Percentiles rank a stretch among this genome's conserved stretches.
phyloP scores from a whole-genome alignment of 2,888 invertebrate genomes.

The Sabatieria punctata region DNA sequence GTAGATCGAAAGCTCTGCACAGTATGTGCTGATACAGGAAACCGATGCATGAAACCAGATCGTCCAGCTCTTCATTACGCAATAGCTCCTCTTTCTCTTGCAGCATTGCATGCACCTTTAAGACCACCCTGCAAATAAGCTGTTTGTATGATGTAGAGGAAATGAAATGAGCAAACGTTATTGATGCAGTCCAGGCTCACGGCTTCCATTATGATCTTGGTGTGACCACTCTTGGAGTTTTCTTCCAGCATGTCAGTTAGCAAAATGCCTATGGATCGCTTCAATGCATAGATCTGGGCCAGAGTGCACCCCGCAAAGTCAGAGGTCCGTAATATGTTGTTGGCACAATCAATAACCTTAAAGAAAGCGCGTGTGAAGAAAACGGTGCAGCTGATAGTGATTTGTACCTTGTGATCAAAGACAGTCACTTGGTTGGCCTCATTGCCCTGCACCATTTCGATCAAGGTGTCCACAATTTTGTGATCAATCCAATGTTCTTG shows the following conservation, averaged over 20 bases:
- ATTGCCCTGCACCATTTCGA: slow-evolving; percentile 6
- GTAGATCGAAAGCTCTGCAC: slow-evolving; percentile 30
- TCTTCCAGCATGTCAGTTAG: slow-evolving; percentile 30
- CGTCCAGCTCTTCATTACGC: not conserved
- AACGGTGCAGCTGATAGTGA: too few relatives aligned
- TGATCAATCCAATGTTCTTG: not conserved
- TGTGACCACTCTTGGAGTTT: slow-evolving; percentile 21
- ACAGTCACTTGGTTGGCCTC: slow-evolving; percentile 1
- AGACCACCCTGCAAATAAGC: too few relatives aligned
- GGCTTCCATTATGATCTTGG: slow-evolving; percentile 29
- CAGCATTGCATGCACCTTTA: too few relatives aligned
- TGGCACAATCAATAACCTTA: slow-evolving; percentile 30
- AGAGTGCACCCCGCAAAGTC: slow-evolving; percentile 24
- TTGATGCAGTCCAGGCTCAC: slow-evolving; percentile 27
- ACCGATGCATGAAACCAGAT: slow-evolving; percentile 28
- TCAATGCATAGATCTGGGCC: slow-evolving; percentile 25
- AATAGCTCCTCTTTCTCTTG: slow-evolving; percentile 4
- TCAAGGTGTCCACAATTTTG: slow-evolving; percentile 1
- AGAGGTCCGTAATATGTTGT: slow-evolving; percentile 30
- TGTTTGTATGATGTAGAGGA: too few relatives aligned
- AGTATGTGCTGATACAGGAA: slow-evolving; percentile 31
- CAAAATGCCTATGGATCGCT: slow-evolving; percentile 26
- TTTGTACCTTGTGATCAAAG: slow-evolving; percentile 1
- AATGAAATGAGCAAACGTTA: too few relatives aligned
- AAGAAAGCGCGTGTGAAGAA: too few relatives aligned